These are phyloP conservation scores for Suillia variegata DNA, from an alignment of 2,888 invertebrate genomes.

Conservation along the genomic window DNA sequence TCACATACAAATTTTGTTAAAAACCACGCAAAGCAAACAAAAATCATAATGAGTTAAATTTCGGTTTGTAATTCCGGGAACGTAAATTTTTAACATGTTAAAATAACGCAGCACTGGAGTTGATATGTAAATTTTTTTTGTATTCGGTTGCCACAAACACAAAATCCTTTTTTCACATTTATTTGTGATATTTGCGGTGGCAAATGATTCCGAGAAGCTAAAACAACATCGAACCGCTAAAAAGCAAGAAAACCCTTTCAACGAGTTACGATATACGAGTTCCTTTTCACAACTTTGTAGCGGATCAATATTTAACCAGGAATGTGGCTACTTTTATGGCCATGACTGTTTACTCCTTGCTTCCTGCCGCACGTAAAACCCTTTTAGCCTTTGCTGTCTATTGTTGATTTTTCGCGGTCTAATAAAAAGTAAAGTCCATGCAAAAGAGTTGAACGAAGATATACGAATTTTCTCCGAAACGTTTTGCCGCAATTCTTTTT, in stretches of 20 bases:
- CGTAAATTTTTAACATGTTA: neutral
- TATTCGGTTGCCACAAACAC: neutral
- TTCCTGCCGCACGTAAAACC: conserved; percentile 10
- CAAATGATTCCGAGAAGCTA: conserved; percentile 17
- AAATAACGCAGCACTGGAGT: neutral
- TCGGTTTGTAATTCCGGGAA: neutral
- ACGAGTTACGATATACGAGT: too few relatives aligned
- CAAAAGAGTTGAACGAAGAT: conserved; percentile 18
- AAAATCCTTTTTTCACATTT: conserved; percentile 4
- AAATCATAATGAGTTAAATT: neutral
- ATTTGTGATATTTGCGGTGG: conserved; percentile 13
- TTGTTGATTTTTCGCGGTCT: conserved; percentile 34
- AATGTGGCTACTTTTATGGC: conserved; percentile 31
- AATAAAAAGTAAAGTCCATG: conserved; percentile 28
- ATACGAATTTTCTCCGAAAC: conserved; percentile 9
- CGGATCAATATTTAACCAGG: conserved; percentile 33
- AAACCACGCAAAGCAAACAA: neutral
- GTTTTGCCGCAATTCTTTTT: conserved; percentile 5
- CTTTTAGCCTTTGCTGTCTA: conserved; percentile 21
- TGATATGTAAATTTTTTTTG: neutral
- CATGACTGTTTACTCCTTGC: conserved; percentile 4
- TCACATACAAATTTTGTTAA: neutral
- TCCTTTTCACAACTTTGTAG: neutral
- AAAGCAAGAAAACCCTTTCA: conserved; percentile 5
- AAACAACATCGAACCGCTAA: neutral